Evolutionary conservation across 2,113 vertebrate species (phyloP).

Genomic region (Dryoscopus gambensis): DNA sequence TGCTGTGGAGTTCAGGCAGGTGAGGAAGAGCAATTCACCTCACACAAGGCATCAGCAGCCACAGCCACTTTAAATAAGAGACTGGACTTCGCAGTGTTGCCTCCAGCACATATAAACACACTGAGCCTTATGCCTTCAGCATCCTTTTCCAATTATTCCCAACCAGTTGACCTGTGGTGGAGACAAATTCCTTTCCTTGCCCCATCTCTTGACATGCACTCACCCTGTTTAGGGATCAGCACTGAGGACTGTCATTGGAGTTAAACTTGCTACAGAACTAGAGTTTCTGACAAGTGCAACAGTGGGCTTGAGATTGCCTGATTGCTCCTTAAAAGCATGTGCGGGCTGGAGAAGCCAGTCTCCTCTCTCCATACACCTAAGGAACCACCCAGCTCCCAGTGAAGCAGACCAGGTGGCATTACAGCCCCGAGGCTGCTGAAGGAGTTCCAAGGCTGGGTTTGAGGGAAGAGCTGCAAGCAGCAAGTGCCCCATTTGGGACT

Average conservation of each 20-base stretch:
- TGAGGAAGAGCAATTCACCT: not conserved
- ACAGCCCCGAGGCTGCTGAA: not conserved
- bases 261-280: not conserved
- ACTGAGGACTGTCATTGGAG: not conserved
- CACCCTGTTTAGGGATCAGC: not conserved
- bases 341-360: not conserved
- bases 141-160: not conserved
- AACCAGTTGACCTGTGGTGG: not conserved
- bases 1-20: not conserved
- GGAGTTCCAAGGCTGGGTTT: not conserved
- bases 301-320: rapidly evolving
- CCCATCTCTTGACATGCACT: not conserved
- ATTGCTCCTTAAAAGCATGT: not conserved
- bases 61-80: not conserved
- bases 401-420: not conserved
- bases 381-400: not conserved
- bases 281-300: not conserved
- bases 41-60: not conserved
- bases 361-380: not conserved
- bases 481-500: not conserved
- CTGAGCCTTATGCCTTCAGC: not conserved
- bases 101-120: not conserved
- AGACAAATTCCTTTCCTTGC: not conserved
- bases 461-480: not conserved
- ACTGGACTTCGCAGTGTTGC: not conserved